These are phyloP conservation scores for Drosophila equinoxialis DNA, from an alignment of 1,140 invertebrate species.

Conservation along the genomic window DNA sequence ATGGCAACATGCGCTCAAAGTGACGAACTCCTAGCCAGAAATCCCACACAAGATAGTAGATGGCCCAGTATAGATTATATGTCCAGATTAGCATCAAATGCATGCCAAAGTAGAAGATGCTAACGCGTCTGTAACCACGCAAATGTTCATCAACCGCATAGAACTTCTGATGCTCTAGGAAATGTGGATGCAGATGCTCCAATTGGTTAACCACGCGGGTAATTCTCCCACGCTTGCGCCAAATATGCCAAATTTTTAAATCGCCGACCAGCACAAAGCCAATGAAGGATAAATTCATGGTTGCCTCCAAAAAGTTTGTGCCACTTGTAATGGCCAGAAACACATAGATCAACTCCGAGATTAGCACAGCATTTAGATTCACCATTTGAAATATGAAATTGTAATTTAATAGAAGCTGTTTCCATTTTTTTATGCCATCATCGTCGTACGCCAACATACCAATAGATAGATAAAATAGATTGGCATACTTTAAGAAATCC, in stretches of 20 bases:
- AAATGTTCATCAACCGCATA: constrained; percentile 39
- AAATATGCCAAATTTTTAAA: constrained; percentile 65
- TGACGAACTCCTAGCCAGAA: constrained; percentile 48
- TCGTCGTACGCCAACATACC: constrained; percentile 66
- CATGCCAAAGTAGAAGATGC: constrained; percentile 55
- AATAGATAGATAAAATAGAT: constrained; percentile 62
- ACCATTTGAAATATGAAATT: constrained; percentile 50
- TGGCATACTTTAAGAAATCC: constrained; percentile 50
- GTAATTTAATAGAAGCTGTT: constrained; percentile 25
- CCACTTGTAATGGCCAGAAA: constrained; percentile 53
- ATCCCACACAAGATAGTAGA: constrained; percentile 66
- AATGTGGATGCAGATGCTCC: constrained; percentile 46
- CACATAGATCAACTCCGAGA: constrained; percentile 65
- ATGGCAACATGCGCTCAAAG: constrained; percentile 62
- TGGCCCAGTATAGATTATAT: constrained; percentile 68
- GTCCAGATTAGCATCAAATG: constrained; percentile 66
- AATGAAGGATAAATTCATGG: constrained; percentile 71
- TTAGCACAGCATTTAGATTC: constrained; percentile 57
- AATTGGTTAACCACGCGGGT: constrained; percentile 46
- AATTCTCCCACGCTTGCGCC: constrained; percentile 33
- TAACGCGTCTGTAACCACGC: constrained; percentile 40
- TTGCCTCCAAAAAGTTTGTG: constrained; percentile 70
- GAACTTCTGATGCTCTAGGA: constrained; percentile 20
- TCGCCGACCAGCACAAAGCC: constrained; percentile 67
- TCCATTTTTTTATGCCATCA: constrained; percentile 5